phyloP scores from a whole-genome alignment of 1,140 invertebrate genomes.

The Drosophila punjabiensis region DNA sequence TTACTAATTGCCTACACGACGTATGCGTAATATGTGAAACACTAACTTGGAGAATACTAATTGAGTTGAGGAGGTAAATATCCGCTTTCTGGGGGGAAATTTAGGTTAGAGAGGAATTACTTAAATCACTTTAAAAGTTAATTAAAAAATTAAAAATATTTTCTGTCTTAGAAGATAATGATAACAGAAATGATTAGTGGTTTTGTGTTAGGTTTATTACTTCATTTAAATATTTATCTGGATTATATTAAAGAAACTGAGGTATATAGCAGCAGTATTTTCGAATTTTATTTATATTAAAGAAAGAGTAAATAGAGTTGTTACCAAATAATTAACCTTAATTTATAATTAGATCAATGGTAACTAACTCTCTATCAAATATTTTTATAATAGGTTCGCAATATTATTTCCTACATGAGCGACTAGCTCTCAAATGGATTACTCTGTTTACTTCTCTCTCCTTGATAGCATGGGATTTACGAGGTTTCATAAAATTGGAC shows the following conservation, averaged over 20 bases:
- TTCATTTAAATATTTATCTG: background rate
- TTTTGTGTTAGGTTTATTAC: background rate
- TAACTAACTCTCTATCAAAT: background rate
- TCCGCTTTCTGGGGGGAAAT: too few species aligned
- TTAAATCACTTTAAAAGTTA: background rate
- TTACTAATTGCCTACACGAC: background rate
- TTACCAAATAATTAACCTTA: background rate
- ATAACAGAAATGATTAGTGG: background rate
- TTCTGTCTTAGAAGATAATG: background rate
- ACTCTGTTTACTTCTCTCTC: background rate
- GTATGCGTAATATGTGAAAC: conserved; percentile 3
- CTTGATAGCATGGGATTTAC: conserved; percentile 4
- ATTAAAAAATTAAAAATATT: background rate
- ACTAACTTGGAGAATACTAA: background rate
- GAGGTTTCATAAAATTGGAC: conserved; percentile 32
- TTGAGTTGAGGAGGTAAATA: background rate
- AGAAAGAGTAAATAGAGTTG: background rate
- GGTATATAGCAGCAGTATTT: background rate
- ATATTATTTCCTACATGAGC: background rate
- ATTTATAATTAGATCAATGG: background rate
- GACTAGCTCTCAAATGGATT: conserved; percentile 4
- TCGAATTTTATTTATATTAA: background rate
- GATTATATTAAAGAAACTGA: background rate
- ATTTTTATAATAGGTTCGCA: background rate
- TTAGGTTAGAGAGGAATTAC: background rate